Percentiles rank a stretch among this genome's conserved stretches.
phyloP scores from a whole-genome alignment of 1,140 invertebrate species.

The Cataglyphis hispanica region DNA sequence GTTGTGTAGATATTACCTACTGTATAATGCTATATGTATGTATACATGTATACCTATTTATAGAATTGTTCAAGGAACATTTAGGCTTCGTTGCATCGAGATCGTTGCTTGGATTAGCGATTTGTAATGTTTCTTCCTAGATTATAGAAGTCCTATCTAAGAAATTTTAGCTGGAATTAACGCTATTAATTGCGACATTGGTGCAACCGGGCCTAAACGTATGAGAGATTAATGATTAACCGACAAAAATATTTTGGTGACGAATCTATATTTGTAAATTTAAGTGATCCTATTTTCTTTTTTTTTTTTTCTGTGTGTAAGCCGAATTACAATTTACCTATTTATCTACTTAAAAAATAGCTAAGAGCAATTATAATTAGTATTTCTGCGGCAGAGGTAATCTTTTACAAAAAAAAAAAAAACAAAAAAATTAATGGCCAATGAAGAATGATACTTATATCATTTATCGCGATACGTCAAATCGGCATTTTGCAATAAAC shows the following conservation, averaged over 20 bases:
- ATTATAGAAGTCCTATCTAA: background rate
- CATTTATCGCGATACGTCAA: constrained; percentile 18
- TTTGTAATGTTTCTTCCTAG: background rate
- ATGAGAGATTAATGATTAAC: constrained; percentile 24
- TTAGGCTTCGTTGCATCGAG: constrained; percentile 41
- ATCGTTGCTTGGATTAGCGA: background rate
- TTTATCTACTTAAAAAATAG: constrained; percentile 37
- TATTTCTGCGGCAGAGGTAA: constrained; percentile 31
- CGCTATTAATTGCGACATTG: background rate
- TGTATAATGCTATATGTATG: constrained; percentile 16
- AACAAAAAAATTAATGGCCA: background rate
- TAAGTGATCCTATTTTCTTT: constrained; percentile 25
- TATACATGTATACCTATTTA: constrained; percentile 21
- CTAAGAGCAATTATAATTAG: constrained; percentile 34
- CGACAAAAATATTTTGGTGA: background rate
- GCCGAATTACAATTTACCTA: constrained; percentile 43
- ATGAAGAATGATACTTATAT: background rate
- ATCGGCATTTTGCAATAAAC: constrained; percentile 40
- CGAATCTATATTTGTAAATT: constrained; percentile 45
- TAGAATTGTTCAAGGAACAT: constrained; percentile 36
- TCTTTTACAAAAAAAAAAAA: constrained; percentile 21
- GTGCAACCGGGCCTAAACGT: constrained; percentile 29
- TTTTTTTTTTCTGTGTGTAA: constrained; percentile 35
- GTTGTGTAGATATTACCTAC: constrained; percentile 45
- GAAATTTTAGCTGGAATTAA: background rate